Base-by-base conservation (phyloP, 2,888 invertebrate genomes). In the Serrognathus titanus region DNA sequence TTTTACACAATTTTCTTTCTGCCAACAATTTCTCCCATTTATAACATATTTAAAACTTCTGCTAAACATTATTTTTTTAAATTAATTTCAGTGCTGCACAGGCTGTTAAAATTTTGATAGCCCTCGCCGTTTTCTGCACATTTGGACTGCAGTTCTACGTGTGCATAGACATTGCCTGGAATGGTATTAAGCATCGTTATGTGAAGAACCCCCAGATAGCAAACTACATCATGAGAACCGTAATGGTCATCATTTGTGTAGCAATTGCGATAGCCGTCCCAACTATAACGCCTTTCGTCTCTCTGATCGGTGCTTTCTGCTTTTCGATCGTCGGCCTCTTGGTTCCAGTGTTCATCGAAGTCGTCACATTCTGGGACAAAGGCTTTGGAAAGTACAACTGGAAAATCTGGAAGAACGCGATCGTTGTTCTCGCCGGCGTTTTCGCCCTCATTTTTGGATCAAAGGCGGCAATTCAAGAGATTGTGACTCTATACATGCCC, bases 141-240 rank as follows among this genome's bases (percentile, higher is more conserved):
- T 98, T 96, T 74, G 95, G 94, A 5, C 85, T 99, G 11, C 97
- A 98, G 79, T 96, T 97, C 79, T 98, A 91, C 79, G 97, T 99
- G 11, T 96, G 97, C 75, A 83, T 97, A 55, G 92, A 93, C 71
- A 94, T 98, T 64, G 88, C 88, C 61, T 96, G 95, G 94, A 90
- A 89, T 68, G 82, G 82, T 51, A 80, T 97, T 51, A 89, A 92
- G 72, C 86, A 90, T 0, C 83, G 81, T 63, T 72, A 64, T 64
- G 53, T 62, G 3, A 87, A 87, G 70, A 83, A 84, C 48, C 86
- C 87, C 6, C 75, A 81, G 13, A 69, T 89, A 10, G 86, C 88
- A 4, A 92, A 95, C 75, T 94, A 94, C 77, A 75, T 86, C 31
- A 80, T 92, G 75, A 81, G 82, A 69, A 85, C 87, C 63, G 80